Base-by-base conservation (phyloP, 1,140 invertebrate genomes). In the Apis florea region DNA sequence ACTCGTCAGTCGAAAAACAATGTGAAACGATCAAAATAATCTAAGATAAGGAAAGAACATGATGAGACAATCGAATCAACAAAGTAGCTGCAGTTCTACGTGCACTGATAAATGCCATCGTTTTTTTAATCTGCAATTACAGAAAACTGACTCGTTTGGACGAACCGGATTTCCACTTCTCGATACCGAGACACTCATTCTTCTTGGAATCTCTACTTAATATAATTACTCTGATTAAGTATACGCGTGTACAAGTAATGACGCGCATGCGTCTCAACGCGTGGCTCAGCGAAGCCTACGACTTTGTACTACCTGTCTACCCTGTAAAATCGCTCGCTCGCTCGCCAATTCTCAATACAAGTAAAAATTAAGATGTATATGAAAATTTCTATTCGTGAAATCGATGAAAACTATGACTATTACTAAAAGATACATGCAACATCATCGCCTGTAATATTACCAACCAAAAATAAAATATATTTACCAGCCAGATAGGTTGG, bases 81-180 rank as follows among this genome's bases (percentile, higher is more conserved):
- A n/a, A 0, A 68, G 21, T 72, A 53, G 76, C 21, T 21, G 64
- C 76, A 49, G 24, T 47, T 47, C 49, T 9, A 12, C 9, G 74
- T 49, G 51, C 53, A 31, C n/a, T 26, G 12, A 72, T 63, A 72
- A 79, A 79, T 72, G 77, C 77, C 77, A 72, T 15, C 77, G 59
- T 73, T 54, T 26, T 54, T 26, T 10, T 68, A 77, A 21, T n/a
- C n/a, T 64, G 40, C 68, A 13, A n/a, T 61, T 75, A 75, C 73
- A 49, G 21, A 24, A 73, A 6, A 15, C 49, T 13, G 17, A 17
- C 64, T 40, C 51, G 71, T 58, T 40, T 4, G 71, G 1, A 49
- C 8, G 56, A 56, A 59, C 40, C 56, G 71, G 59, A 13, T 49
- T 59, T 59, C 9, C 9, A 12, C 17, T 59, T 12, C 15, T 51